phyloP scores from a whole-genome alignment of 2,888 invertebrate genomes.

The Fissipunctia ypsillon region DNA sequence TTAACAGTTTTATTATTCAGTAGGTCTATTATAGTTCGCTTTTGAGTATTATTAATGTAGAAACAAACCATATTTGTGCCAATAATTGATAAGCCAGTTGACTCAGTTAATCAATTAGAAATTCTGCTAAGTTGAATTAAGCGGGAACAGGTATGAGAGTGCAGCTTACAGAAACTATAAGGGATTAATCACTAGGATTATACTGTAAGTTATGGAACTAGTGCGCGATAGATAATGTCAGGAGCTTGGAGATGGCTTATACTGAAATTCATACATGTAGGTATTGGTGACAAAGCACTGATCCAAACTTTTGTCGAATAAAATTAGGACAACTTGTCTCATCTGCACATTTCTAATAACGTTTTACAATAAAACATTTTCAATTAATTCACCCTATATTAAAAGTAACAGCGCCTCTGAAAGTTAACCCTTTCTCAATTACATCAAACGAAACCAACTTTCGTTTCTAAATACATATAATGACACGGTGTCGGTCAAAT shows the following conservation, averaged over 20 bases:
- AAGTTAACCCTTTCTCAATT: slow-evolving; percentile 31
- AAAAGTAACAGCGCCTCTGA: slow-evolving; percentile 32
- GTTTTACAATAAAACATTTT: neutral
- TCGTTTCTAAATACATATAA: slow-evolving; percentile 57
- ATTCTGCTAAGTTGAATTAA: slow-evolving; percentile 50
- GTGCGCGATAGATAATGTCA: slow-evolving; percentile 56
- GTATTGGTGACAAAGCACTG: neutral
- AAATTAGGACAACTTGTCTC: neutral
- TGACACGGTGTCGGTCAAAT: slow-evolving; percentile 61
- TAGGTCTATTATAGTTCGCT: slow-evolving; percentile 39
- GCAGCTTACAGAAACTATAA: slow-evolving; percentile 64
- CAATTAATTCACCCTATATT: neutral
- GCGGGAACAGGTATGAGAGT: slow-evolving; percentile 52
- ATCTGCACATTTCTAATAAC: neutral
- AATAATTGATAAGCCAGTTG: slow-evolving; percentile 60
- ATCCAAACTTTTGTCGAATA: neutral
- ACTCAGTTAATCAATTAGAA: slow-evolving; percentile 62
- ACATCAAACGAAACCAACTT: slow-evolving; percentile 59
- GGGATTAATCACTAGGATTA: slow-evolving; percentile 69
- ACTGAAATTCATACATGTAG: slow-evolving; percentile 25
- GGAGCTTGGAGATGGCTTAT: slow-evolving; percentile 50
- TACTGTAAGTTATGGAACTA: slow-evolving; percentile 61
- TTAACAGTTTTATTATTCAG: slow-evolving; percentile 63
- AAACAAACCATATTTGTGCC: slow-evolving; percentile 46
- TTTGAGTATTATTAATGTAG: slow-evolving; percentile 39